These are phyloP conservation scores for Cheilosia scutellata DNA, from an alignment of 2,888 invertebrate genomes.

Conservation along the genomic window DNA sequence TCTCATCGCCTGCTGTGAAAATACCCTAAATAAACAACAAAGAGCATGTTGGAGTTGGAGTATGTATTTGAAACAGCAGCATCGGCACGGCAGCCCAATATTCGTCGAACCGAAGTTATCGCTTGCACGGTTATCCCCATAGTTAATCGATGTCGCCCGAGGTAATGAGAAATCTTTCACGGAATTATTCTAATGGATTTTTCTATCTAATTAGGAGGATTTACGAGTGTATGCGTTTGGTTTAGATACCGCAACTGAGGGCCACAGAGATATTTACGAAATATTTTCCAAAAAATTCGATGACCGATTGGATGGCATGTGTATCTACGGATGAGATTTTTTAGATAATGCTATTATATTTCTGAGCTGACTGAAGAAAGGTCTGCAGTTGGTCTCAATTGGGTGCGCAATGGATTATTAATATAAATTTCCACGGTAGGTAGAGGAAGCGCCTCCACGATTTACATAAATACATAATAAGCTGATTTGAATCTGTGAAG, in stretches of 20 bases:
- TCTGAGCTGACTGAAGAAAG: conserved; percentile 14
- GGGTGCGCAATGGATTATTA: conserved; percentile 61
- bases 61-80: conserved; percentile 25
- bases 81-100: not conserved
- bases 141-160: conserved; percentile 47
- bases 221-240: conserved; percentile 53
- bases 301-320: not conserved
- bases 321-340: conserved; percentile 16
- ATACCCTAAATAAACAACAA: conserved; percentile 61
- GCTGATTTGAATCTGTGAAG: conserved; percentile 47
- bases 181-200: conserved; percentile 59
- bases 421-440: conserved; percentile 31
- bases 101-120: conserved; percentile 10
- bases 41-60: conserved; percentile 33
- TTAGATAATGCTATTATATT: conserved; percentile 36
- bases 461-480: conserved; percentile 44
- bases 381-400: conserved; percentile 38
- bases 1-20: conserved; percentile 67
- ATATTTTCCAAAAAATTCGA: not conserved
- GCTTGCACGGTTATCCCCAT: conserved; percentile 26
- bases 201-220: conserved; percentile 53
- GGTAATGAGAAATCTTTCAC: conserved; percentile 57
- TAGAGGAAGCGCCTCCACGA: conserved; percentile 33
- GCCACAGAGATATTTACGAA: not conserved
- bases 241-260: conserved; percentile 40